phyloP scores from a whole-genome alignment of 2,797 vertebrate genomes.

The Falco peregrinus region DNA sequence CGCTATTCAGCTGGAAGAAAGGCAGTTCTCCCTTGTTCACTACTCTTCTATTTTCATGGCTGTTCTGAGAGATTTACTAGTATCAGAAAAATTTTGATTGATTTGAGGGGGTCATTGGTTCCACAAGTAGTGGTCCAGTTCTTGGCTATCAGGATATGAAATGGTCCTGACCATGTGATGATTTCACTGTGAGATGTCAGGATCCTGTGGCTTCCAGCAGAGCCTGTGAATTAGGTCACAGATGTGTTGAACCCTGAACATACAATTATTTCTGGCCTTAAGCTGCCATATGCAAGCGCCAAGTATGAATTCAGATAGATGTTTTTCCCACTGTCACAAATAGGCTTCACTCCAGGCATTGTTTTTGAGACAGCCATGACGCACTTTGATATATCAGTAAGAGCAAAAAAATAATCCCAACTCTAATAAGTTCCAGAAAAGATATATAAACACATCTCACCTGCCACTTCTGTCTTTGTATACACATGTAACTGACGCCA shows the following conservation, averaged over 20 bases:
- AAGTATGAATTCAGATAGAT: constrained; percentile 46
- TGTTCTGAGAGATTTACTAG: background rate
- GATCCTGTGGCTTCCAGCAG: background rate
- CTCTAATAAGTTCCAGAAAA: constrained; percentile 35
- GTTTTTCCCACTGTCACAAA: constrained; percentile 47
- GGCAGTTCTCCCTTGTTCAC: background rate
- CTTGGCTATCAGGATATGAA: background rate
- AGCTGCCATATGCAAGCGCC: background rate
- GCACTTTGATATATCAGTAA: constrained; percentile 26
- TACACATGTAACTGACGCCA: background rate
- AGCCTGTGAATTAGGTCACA: constrained; percentile 17
- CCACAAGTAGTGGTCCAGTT: background rate
- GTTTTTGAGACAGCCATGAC: constrained; percentile 52
- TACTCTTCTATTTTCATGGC: background rate
- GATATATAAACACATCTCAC: background rate
- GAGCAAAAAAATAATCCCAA: background rate
- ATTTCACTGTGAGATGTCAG: background rate
- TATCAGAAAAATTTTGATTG: background rate
- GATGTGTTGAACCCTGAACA: background rate
- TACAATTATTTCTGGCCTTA: background rate
- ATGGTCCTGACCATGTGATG: background rate
- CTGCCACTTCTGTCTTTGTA: background rate
- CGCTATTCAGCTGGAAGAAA: background rate
- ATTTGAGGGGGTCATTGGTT: background rate
- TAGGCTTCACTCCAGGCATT: constrained; percentile 61